Evolutionary conservation across 2,797 vertebrate species (phyloP).

Genomic region (Onychomys leucogaster): DNA sequence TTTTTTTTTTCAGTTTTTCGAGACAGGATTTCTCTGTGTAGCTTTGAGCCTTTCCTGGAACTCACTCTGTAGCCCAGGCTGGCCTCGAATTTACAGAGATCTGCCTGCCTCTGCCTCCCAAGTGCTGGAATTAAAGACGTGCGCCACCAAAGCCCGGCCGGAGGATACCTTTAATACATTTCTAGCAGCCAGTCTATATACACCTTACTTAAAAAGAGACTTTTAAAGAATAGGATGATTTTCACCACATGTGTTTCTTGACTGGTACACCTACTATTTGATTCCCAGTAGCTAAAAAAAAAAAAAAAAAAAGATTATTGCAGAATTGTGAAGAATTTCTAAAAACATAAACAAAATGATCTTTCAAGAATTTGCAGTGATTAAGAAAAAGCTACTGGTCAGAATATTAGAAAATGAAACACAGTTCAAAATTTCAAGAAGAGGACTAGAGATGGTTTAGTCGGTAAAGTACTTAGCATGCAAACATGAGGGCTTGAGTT

Average conservation of each 20-base stretch:
- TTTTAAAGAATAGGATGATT: background rate
- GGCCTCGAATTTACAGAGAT: too few species aligned
- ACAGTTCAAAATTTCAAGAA: background rate
- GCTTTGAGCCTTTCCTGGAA: too few species aligned
- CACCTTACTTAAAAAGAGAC: slow-evolving; percentile 50
- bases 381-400: slow-evolving; percentile 25
- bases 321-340: slow-evolving; percentile 30
- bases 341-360: background rate
- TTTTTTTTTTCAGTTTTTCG: too few species aligned
- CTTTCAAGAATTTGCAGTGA: slow-evolving; percentile 50
- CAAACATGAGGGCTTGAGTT: background rate
- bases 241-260: background rate
- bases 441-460: background rate
- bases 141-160: too few species aligned
- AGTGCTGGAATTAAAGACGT: too few species aligned
- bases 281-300: background rate
- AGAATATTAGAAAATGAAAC: slow-evolving; percentile 29
- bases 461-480: background rate
- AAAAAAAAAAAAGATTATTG: background rate
- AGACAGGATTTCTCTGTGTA: too few species aligned
- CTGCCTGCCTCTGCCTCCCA: too few species aligned
- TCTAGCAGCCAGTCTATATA: background rate
- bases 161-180: slow-evolving; percentile 24
- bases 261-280: background rate
- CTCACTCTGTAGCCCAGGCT: too few species aligned